A percentile compares a stretch with the other conserved stretches of the same genome.
These are phyloP conservation scores for Bactericera cockerelli DNA, from an alignment of 1,140 invertebrate species.

Conservation along the genomic window DNA sequence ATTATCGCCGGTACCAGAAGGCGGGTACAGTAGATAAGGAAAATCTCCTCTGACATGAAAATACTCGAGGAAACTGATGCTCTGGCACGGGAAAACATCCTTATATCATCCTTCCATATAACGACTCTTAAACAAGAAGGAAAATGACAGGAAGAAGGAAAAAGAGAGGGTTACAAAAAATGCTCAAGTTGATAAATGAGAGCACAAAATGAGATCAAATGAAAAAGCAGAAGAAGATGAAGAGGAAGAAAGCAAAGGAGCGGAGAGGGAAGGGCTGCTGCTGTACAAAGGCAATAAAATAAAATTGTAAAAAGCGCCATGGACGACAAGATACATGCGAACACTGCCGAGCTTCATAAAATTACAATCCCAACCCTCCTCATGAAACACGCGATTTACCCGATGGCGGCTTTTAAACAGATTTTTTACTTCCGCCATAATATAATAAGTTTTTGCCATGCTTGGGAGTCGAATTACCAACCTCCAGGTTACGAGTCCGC, in stretches of 20 bases:
- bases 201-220: not conserved
- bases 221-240: not conserved
- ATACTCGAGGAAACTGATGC: no score
- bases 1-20: no score
- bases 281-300: constrained; percentile 4
- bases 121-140: not conserved
- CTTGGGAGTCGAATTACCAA: no score
- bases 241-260: not conserved
- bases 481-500: no score
- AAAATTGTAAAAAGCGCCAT: not conserved
- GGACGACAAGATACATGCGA: not conserved
- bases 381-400: no score
- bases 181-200: constrained; percentile 7
- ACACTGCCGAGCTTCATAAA: constrained; percentile 8
- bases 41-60: no score
- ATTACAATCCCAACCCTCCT: constrained; percentile 7
- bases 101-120: no score
- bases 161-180: not conserved
- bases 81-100: no score
- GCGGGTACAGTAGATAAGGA: no score
- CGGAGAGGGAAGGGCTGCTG: not conserved
- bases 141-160: not conserved
- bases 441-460: no score
- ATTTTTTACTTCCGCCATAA: no score
- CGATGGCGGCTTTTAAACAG: no score